phyloP scores from a whole-genome alignment of 2,888 invertebrate genomes.

The Hemicrepidius hirtus region DNA sequence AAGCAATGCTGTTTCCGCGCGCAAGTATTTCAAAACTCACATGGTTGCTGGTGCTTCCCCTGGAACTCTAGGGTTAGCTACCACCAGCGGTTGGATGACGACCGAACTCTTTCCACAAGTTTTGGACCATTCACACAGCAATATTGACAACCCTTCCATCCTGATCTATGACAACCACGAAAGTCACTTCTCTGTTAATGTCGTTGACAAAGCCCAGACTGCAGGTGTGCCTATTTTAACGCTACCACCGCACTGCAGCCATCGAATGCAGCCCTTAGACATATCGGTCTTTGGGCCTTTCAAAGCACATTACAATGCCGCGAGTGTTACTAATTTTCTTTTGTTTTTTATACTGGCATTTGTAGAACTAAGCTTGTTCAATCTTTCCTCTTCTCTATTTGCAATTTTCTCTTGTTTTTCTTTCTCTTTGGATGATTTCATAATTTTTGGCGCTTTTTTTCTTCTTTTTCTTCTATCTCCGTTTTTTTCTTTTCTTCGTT shows the following conservation, averaged over 20 bases:
- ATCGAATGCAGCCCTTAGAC: conserved; percentile 5
- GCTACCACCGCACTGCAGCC: neutral
- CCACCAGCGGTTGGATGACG: conserved; percentile 12
- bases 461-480: too few relatives aligned
- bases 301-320: too few relatives aligned
- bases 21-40: neutral
- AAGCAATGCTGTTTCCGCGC: neutral
- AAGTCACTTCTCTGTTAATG: neutral
- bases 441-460: too few relatives aligned
- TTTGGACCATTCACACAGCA: conserved; percentile 10
- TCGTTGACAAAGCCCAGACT: conserved; percentile 16
- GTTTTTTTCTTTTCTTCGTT: too few relatives aligned
- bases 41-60: conserved; percentile 16
- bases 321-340: too few relatives aligned
- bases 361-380: too few relatives aligned
- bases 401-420: too few relatives aligned
- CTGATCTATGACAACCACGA: neutral
- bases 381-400: too few relatives aligned
- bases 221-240: conserved; percentile 9
- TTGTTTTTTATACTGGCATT: too few relatives aligned
- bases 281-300: conserved; percentile 12
- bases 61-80: conserved; percentile 22
- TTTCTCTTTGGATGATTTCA: too few relatives aligned
- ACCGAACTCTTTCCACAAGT: conserved; percentile 13
- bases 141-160: conserved; percentile 10